Conservation (phyloP, 2,113 vertebrate species). For the Australoheros scitulus region DNA sequence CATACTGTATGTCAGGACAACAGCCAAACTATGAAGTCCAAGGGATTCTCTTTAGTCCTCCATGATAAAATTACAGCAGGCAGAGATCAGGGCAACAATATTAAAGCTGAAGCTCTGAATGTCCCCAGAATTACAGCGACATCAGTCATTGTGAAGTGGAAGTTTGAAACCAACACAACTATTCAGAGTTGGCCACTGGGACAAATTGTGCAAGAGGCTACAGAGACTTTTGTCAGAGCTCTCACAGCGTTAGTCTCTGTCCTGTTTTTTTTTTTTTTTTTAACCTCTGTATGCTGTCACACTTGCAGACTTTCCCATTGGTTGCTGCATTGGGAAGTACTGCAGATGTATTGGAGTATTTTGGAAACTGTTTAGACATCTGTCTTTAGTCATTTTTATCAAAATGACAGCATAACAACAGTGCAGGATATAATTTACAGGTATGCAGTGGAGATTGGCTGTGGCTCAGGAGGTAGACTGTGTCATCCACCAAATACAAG, state of each 20-base stretch:
- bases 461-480: not conserved
- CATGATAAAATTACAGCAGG: not conserved
- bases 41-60: not conserved
- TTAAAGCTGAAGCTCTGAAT: not conserved
- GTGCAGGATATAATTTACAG: too few relatives aligned
- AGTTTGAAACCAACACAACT: not conserved
- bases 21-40: not conserved
- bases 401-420: too few relatives aligned
- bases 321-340: not conserved
- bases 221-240: not conserved
- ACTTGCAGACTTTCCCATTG: not conserved
- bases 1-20: too few relatives aligned
- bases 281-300: accelerated
- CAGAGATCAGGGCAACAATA: not conserved
- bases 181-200: not conserved
- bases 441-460: not conserved
- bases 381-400: too few relatives aligned
- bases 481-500: not conserved
- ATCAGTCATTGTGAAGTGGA: slow-evolving; percentile 1
- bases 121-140: accelerated
- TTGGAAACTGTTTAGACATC: not conserved
- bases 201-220: not conserved
- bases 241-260: not conserved
- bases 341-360: not conserved
- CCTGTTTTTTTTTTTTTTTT: not conserved